Evolutionary conservation across 2,888 invertebrate genomes (phyloP).

Genomic region (Glyphotaelius pellucidus): DNA sequence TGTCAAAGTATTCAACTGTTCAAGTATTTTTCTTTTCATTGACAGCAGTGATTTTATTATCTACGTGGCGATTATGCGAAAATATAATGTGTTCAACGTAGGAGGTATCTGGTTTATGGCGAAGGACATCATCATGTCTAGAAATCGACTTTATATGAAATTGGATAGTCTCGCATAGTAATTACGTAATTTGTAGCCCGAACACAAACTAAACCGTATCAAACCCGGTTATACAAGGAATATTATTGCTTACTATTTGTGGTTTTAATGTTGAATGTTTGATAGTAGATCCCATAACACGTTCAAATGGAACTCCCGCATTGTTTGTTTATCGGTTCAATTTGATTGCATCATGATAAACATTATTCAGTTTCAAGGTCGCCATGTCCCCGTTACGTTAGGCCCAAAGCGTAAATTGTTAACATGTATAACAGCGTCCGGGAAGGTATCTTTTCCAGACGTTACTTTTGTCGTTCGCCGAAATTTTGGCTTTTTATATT

Average conservation of each 20-base stretch:
- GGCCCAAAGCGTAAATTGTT: background rate
- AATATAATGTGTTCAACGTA: background rate
- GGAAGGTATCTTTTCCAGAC: background rate
- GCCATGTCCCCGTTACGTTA: background rate
- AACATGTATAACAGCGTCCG: background rate
- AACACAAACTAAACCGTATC: constrained; percentile 2
- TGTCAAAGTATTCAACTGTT: background rate
- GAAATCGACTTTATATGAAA: background rate
- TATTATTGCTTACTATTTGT: background rate
- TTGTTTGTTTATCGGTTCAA: background rate
- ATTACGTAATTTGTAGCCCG: background rate
- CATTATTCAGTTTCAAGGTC: background rate
- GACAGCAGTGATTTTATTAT: background rate
- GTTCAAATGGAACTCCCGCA: background rate
- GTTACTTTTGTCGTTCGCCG: background rate
- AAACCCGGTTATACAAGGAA: background rate
- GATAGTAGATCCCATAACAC: background rate
- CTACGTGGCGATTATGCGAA: background rate
- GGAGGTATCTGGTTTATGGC: background rate
- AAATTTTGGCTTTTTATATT: background rate
- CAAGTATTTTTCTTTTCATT: background rate
- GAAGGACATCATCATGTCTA: background rate
- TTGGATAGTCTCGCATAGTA: background rate
- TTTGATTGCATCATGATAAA: background rate
- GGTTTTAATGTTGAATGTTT: background rate